These are phyloP conservation scores for Redunca redunca DNA, from an alignment of 2,113 vertebrate genomes.

Conservation along the genomic window DNA sequence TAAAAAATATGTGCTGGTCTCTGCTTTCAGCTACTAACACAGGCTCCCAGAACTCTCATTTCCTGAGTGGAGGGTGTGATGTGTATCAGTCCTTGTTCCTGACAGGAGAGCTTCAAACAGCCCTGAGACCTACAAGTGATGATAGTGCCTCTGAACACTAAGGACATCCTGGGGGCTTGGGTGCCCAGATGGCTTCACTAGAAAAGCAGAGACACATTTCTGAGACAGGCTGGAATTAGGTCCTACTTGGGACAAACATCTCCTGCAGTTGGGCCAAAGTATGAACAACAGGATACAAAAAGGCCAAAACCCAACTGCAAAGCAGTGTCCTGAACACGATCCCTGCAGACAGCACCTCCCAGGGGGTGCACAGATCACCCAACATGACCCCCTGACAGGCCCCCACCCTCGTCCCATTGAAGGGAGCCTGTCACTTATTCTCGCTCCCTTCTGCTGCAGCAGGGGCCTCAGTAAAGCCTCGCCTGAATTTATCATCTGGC, in stretches of 20 bases:
- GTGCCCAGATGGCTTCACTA: neutral
- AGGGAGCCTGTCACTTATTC: neutral
- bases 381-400: rapidly evolving
- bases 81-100: neutral
- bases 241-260: neutral
- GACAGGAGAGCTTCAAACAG: neutral
- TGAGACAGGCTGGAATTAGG: neutral
- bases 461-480: neutral
- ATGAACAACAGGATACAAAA: neutral
- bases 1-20: neutral
- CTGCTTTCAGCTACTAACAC: neutral
- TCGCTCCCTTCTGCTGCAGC: neutral
- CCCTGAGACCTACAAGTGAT: neutral
- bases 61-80: neutral
- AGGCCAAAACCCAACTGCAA: neutral
- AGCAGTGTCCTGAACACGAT: neutral
- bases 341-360: neutral
- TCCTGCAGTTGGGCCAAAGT: neutral
- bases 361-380: neutral
- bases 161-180: neutral
- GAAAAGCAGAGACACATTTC: neutral
- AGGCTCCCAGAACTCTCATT: neutral
- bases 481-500: neutral
- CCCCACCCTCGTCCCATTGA: rapidly evolving
- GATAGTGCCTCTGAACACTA: neutral